Conservation (phyloP, 2,113 vertebrate genomes). For the Otolemur garnettii region DNA sequence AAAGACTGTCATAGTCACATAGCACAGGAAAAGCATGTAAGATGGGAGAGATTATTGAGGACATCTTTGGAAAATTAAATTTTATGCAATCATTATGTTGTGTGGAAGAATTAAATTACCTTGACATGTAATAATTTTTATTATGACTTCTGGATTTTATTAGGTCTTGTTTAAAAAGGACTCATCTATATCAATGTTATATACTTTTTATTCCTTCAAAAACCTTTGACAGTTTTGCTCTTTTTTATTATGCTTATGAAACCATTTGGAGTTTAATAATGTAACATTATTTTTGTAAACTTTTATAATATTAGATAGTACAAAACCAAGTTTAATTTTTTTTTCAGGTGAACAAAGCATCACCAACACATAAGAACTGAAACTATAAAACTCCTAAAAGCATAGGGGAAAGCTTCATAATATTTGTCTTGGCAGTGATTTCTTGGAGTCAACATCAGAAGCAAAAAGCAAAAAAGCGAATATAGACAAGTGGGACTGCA, state of each 20-base stretch:
- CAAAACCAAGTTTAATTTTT: background rate
- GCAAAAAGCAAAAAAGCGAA: background rate
- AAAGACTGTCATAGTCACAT: background rate
- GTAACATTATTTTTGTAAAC: conserved; percentile 42
- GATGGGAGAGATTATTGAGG: background rate
- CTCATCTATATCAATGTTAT: conserved; percentile 22
- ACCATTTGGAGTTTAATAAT: background rate
- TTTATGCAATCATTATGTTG: background rate
- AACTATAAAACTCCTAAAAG: background rate
- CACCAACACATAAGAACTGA: background rate
- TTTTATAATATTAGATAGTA: background rate
- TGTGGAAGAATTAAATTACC: background rate
- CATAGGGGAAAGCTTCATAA: background rate
- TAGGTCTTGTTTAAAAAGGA: conserved; percentile 1
- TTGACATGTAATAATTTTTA: conserved; percentile 17
- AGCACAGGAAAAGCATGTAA: background rate
- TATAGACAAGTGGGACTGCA: background rate
- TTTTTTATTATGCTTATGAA: background rate
- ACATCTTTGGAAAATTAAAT: background rate
- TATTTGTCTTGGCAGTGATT: background rate
- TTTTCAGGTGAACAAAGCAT: conserved; percentile 37
- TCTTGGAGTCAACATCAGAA: background rate
- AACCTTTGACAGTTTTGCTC: background rate
- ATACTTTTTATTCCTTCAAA: background rate
- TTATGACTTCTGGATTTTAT: conserved; percentile 14